These are phyloP conservation scores for Erethizon dorsatum DNA, from an alignment of 2,797 vertebrate species.

Conservation along the genomic window DNA sequence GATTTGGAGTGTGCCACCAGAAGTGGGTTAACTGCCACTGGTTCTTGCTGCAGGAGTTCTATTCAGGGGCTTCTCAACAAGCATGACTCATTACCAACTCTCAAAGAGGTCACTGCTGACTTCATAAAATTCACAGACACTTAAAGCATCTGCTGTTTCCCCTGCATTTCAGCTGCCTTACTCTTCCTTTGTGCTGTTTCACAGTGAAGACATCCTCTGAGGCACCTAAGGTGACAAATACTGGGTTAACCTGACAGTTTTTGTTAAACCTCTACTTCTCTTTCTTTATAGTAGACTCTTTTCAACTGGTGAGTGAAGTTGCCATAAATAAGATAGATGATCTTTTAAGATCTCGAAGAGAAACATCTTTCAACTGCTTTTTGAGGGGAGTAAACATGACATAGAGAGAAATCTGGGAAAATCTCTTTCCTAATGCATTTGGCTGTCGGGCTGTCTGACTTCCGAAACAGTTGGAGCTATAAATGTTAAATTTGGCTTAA, in stretches of 20 bases:
- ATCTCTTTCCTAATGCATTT: slow-evolving; percentile 44
- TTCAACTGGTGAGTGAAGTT: background rate
- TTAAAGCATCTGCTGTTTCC: background rate
- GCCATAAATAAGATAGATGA: background rate
- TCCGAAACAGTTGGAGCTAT: slow-evolving; percentile 63
- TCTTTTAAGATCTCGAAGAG: slow-evolving; percentile 56
- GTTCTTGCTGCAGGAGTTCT: background rate
- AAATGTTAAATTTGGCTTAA: slow-evolving; percentile 78
- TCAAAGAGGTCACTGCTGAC: background rate
- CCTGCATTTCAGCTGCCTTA: background rate
- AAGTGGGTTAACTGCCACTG: background rate
- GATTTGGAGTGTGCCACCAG: background rate
- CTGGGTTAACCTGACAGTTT: slow-evolving; percentile 3
- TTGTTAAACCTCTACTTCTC: background rate
- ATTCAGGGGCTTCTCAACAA: background rate
- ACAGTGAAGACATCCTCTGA: background rate
- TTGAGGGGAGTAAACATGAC: slow-evolving; percentile 43
- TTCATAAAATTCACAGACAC: slow-evolving; percentile 10
- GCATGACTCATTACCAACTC: background rate
- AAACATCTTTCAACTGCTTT: slow-evolving; percentile 55
- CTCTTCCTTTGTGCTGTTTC: background rate
- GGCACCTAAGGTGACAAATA: background rate
- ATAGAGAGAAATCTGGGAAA: slow-evolving; percentile 50
- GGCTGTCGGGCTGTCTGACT: slow-evolving; percentile 59
- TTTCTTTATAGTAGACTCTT: background rate